Conservation (phyloP, 2,113 vertebrate genomes). For the Madoqua kirkii region DNA sequence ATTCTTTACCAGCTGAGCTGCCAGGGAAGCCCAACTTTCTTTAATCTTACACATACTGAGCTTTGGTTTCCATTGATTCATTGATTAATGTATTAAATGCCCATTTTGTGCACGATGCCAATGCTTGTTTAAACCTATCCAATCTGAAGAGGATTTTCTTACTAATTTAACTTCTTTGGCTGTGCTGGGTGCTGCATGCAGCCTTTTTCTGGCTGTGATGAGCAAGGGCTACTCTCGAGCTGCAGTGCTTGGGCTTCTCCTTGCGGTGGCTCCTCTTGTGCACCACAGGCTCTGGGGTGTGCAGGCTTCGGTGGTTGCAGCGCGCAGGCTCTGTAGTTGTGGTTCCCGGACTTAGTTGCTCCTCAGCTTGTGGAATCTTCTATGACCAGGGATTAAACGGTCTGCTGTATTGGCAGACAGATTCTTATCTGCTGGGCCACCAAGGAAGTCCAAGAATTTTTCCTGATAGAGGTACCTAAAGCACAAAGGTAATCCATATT, state of each 20-base stretch:
- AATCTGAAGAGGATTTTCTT: background rate
- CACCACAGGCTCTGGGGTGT: background rate
- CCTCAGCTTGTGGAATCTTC: background rate
- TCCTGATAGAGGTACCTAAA: background rate
- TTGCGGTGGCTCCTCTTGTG: background rate
- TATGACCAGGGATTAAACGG: background rate
- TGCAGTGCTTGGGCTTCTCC: background rate
- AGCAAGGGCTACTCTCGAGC: background rate
- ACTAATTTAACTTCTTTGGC: background rate
- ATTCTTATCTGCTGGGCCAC: background rate
- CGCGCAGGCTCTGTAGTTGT: background rate
- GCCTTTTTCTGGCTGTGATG: background rate
- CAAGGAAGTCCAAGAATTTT: background rate
- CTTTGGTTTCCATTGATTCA: slow-evolving; percentile 24
- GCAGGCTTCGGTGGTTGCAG: background rate
- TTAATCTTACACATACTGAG: background rate
- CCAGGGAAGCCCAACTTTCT: background rate
- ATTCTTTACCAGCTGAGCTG: background rate
- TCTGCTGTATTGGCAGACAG: background rate
- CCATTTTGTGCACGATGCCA: background rate
- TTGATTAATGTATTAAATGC: background rate
- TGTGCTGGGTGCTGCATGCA: background rate
- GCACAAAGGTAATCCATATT: background rate
- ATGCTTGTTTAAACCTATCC: background rate
- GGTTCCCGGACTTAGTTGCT: background rate